A percentile compares a stretch with the other conserved stretches of the same genome.
Evolutionary conservation across 2,113 vertebrate genomes (phyloP).

Genomic region (Himantopus leucocephalus): DNA sequence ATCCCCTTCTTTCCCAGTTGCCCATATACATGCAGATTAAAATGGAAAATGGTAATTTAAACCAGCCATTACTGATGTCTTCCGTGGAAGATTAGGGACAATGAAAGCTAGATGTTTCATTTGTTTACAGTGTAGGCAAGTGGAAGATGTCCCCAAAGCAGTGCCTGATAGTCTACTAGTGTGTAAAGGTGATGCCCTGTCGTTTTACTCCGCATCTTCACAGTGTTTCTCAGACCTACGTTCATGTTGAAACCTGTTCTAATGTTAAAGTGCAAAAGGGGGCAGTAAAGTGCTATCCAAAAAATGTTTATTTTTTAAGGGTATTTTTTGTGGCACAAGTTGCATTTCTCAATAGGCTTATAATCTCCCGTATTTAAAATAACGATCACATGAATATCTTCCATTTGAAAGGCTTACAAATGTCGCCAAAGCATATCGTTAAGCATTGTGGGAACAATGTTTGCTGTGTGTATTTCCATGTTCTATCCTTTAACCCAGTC

Average conservation of each 20-base stretch:
- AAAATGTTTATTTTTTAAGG: conserved; percentile 24
- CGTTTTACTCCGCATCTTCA: neutral
- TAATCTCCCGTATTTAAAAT: conserved; percentile 3
- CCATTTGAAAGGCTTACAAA: neutral
- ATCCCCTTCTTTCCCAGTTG: conserved; percentile 26
- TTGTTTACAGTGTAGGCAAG: conserved; percentile 19
- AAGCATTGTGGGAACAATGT: neutral
- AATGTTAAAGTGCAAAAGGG: conserved; percentile 80
- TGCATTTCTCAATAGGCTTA: conserved; percentile 5
- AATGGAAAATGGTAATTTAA: conserved; percentile 43
- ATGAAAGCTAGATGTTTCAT: neutral
- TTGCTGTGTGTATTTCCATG: neutral
- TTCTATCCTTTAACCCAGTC: neutral
- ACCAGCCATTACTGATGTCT: conserved; percentile 17
- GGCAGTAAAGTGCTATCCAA: conserved; percentile 81
- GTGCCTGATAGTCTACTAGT: neutral
- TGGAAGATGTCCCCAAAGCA: neutral
- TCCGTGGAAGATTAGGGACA: conserved; percentile 18
- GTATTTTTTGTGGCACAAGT: conserved; percentile 14
- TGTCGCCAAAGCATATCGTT: neutral
- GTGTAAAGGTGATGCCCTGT: neutral
- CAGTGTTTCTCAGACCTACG: conserved; percentile 8
- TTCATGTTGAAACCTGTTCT: conserved; percentile 69
- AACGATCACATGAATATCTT: neutral
- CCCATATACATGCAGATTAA: conserved; percentile 30